Base-by-base conservation (phyloP, 2,888 invertebrate species). In the Crossocerus cetratus region DNA sequence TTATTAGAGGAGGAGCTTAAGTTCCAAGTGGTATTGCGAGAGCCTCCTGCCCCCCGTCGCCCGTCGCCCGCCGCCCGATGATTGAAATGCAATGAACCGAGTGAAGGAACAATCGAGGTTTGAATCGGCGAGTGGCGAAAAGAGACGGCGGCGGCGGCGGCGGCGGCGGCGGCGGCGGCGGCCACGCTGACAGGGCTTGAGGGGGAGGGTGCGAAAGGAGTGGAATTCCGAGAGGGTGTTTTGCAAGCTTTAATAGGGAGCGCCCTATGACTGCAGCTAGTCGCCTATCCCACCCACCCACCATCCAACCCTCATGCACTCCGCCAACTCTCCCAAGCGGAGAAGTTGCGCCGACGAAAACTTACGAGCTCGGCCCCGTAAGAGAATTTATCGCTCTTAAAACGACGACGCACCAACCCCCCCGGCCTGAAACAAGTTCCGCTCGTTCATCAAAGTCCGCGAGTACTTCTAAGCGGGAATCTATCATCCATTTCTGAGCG, bases 1-100 rank as follows among this genome's bases (percentile, higher is more conserved):
- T 68, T 62, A 56, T 57, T 68, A 32, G 21, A 22, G 49, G 62
- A 55, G 55, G 49, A 49, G 49, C 49, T 16, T 49, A 16, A 49
- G 16, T 49, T 49, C 49, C 49, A 49, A 49, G 49, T 49, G 49
- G 49, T 49, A 49, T 49, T 49, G 49, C 16, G 16, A 49, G 49
- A 14, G 16, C 49, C n/a, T n/a, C n/a, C n/a, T n/a, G n/a, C n/a
- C n/a, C n/a, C n/a, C n/a, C n/a, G n/a, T n/a, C n/a, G n/a, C n/a
- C n/a, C n/a, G n/a, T n/a, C n/a, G n/a, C n/a, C n/a, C n/a, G n/a
- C n/a, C n/a, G 49, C 49, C 14, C 49, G 49, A 16, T 16, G 49
- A 16, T 16, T 49, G 49, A 49, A 49, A 49, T 49, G 49, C n/a
- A 49, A 49, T 49, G 49, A 49, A 11, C 49, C 49, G 49, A 49